These are phyloP conservation scores for Teinopalpus imperialis DNA, from an alignment of 2,888 invertebrate species.

Conservation along the genomic window DNA sequence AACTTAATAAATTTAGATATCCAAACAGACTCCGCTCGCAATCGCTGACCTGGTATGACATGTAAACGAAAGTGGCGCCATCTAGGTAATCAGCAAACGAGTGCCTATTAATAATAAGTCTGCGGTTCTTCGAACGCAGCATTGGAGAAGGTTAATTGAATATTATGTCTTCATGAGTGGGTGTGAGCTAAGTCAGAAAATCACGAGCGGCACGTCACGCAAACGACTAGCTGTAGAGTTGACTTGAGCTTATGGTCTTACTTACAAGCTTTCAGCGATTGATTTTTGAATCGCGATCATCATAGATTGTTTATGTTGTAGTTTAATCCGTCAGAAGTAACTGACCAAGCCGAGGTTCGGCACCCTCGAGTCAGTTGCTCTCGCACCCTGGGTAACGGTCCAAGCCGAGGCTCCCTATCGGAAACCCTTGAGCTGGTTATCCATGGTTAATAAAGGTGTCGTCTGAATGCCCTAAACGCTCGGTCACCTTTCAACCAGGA, in stretches of 20 bases:
- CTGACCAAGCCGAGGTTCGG: too few species aligned
- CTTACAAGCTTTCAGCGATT: constrained; percentile 8
- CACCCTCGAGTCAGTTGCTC: too few species aligned
- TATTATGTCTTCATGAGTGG: constrained; percentile 29
- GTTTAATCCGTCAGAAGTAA: too few species aligned
- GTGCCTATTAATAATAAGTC: constrained; percentile 17
- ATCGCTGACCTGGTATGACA: constrained; percentile 7
- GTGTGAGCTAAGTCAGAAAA: constrained; percentile 31
- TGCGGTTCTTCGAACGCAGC: constrained; percentile 20
- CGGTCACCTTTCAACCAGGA: too few species aligned
- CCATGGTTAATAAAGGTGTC: too few species aligned
- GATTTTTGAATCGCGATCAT: not conserved
- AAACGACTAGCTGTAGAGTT: constrained; percentile 31
- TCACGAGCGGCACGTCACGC: constrained; percentile 32
- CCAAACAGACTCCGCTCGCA: not conserved
- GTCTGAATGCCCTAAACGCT: too few species aligned
- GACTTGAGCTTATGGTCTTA: constrained; percentile 20
- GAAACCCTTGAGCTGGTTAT: too few species aligned
- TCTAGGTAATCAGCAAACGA: constrained; percentile 16
- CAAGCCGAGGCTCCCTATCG: too few species aligned
- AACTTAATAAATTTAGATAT: too few species aligned
- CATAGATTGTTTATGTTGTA: too few species aligned
- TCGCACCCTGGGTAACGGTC: too few species aligned
- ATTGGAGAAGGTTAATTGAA: constrained; percentile 27
- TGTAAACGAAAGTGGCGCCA: constrained; percentile 11